phyloP scores from a whole-genome alignment of 2,797 vertebrate species.

The Fistularia commersonii region DNA sequence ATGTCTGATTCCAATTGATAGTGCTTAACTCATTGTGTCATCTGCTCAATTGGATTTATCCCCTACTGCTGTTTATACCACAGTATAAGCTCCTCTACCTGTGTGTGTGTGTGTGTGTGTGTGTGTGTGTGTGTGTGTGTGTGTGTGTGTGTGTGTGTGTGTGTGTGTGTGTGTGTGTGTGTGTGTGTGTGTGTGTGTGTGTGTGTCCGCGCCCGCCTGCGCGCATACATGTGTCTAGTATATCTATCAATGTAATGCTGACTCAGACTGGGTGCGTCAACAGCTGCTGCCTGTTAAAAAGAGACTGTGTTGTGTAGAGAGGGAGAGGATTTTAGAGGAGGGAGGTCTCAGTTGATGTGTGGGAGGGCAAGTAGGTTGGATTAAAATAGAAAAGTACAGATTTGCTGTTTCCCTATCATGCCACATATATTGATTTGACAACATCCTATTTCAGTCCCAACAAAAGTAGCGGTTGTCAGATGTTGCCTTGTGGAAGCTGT shows the following conservation, averaged over 20 bases:
- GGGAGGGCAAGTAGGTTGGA: slow-evolving; percentile 54
- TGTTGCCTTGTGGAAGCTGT: slow-evolving; percentile 26
- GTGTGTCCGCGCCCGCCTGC: background rate
- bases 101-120: slow-evolving; percentile 7
- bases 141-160: slow-evolving; percentile 6
- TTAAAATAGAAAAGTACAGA: slow-evolving; percentile 65
- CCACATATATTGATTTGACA: slow-evolving; percentile 55
- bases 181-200: background rate
- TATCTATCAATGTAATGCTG: slow-evolving; percentile 52
- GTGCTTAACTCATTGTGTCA: background rate
- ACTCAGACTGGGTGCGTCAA: slow-evolving; percentile 60
- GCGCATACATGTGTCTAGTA: background rate
- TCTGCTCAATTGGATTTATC: slow-evolving; percentile 4
- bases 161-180: background rate
- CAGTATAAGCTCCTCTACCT: slow-evolving; percentile 1
- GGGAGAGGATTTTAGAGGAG: slow-evolving; percentile 21
- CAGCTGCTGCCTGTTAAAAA: slow-evolving; percentile 62
- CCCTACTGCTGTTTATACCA: slow-evolving; percentile 8
- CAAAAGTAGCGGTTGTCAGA: slow-evolving; percentile 44
- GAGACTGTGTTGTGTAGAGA: slow-evolving; percentile 33
- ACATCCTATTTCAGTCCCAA: slow-evolving; percentile 55
- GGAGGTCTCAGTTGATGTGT: slow-evolving; percentile 24
- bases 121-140: too few relatives aligned
- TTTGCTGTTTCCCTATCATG: slow-evolving; percentile 52
- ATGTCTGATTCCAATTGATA: background rate